A percentile compares a stretch with the other conserved stretches of the same genome.
Conservation (phyloP, 2,888 invertebrate genomes). For the Agrotis clavis region DNA sequence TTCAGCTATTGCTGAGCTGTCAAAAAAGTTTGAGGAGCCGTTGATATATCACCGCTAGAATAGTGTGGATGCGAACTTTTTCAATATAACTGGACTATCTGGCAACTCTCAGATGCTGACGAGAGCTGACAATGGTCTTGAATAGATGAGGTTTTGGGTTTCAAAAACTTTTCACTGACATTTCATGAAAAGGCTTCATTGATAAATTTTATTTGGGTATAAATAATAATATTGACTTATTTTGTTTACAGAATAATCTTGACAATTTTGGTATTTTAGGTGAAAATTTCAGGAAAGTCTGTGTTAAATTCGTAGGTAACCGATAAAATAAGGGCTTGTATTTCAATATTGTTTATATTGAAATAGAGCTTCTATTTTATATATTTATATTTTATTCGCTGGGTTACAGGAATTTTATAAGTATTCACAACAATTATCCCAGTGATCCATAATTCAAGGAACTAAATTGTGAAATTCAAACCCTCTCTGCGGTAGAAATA, state of each 20-base stretch:
- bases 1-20: constrained; percentile 61
- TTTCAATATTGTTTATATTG: too few relatives aligned
- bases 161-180: constrained; percentile 27
- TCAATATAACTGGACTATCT: constrained; percentile 63
- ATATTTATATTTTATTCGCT: too few relatives aligned
- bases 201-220: background rate
- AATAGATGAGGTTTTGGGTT: constrained; percentile 42
- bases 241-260: background rate
- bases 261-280: background rate
- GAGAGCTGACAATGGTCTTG: constrained; percentile 53
- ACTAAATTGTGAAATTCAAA: background rate
- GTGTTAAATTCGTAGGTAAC: background rate
- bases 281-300: background rate
- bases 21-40: constrained; percentile 60
- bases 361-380: too few relatives aligned
- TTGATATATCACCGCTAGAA: constrained; percentile 57
- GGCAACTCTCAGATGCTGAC: constrained; percentile 54
- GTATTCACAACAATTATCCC: background rate
- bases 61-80: constrained; percentile 56
- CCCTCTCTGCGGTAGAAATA: background rate
- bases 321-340: too few relatives aligned
- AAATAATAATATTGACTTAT: background rate
- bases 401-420: background rate
- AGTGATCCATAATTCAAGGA: background rate
- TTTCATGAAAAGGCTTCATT: constrained; percentile 2